A percentile compares a stretch with the other conserved stretches of the same genome.
Conservation (phyloP, 2,113 vertebrate species). For the Egretta garzetta region DNA sequence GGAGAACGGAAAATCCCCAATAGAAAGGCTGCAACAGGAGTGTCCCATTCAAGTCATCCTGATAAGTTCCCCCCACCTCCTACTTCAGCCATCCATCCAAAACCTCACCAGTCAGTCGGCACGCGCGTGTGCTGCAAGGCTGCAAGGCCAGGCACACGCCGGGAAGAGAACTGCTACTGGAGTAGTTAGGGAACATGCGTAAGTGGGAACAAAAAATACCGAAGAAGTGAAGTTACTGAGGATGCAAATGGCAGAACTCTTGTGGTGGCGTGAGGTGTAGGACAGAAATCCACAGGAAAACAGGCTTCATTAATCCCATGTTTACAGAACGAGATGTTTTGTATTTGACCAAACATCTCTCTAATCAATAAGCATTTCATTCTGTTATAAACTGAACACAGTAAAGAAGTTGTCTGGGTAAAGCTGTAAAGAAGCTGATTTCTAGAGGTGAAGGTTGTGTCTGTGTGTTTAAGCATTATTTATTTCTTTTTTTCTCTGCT, state of each 20-base stretch:
- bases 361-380: not conserved
- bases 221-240: not conserved
- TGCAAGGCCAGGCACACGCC: not conserved
- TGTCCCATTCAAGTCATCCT: not conserved
- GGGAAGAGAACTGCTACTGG: not conserved
- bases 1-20: not conserved
- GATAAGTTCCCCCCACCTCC: not conserved
- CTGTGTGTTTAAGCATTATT: not conserved
- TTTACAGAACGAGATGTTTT: not conserved
- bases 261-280: not conserved
- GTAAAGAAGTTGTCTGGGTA: not conserved
- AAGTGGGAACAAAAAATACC: not conserved
- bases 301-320: not conserved
- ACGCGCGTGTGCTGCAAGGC: fast-evolving
- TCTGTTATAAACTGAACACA: not conserved
- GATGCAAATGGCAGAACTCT: not conserved
- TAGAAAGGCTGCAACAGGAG: not conserved
- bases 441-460: not conserved
- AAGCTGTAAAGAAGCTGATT: not conserved
- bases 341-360: not conserved
- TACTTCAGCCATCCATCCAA: not conserved
- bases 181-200: not conserved
- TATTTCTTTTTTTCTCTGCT: not conserved
- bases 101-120: not conserved
- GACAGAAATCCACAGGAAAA: not conserved